Evolutionary conservation across 1,140 invertebrate genomes (phyloP).

Genomic region (Drosophila neocordata): DNA sequence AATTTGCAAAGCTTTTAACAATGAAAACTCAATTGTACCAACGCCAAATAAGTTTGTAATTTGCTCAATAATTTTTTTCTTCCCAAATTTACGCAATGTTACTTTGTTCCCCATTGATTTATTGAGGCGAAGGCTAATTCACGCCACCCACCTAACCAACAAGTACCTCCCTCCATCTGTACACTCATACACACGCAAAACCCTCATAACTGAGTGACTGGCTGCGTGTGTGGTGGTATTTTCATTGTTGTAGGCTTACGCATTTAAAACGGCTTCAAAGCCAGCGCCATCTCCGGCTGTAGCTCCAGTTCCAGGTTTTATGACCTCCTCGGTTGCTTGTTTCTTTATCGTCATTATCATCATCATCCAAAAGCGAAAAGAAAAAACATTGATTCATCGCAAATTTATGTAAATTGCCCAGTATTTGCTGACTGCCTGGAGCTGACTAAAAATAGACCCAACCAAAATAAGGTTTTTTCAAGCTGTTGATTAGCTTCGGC

Average conservation of each 20-base stretch:
- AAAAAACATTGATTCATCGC: constrained; percentile 65
- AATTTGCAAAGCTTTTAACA: not conserved
- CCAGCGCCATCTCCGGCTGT: not conserved
- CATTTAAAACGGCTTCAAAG: constrained; percentile 4
- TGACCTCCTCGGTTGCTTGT: constrained; percentile 17
- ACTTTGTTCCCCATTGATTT: constrained; percentile 44
- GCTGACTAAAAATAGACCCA: constrained; percentile 58
- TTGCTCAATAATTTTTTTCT: constrained; percentile 13
- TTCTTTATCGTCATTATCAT: not conserved
- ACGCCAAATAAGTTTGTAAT: constrained; percentile 13
- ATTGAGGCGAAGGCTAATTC: constrained; percentile 40
- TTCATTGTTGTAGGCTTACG: constrained; percentile 6
- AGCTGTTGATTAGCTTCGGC: constrained; percentile 48
- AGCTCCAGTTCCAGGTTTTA: constrained; percentile 15
- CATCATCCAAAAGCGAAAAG: not conserved
- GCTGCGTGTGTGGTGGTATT: constrained; percentile 2
- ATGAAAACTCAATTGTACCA: not conserved
- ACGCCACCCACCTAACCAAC: constrained; percentile 40
- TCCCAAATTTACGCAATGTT: constrained; percentile 32
- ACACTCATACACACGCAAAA: not conserved
- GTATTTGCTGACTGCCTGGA: constrained; percentile 36
- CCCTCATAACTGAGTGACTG: constrained; percentile 2
- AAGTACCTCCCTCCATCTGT: not conserved
- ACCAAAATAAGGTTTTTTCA: constrained; percentile 21
- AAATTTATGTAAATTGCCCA: constrained; percentile 74